Conservation (phyloP, 1,140 invertebrate species). For the Laupala kohalensis region DNA sequence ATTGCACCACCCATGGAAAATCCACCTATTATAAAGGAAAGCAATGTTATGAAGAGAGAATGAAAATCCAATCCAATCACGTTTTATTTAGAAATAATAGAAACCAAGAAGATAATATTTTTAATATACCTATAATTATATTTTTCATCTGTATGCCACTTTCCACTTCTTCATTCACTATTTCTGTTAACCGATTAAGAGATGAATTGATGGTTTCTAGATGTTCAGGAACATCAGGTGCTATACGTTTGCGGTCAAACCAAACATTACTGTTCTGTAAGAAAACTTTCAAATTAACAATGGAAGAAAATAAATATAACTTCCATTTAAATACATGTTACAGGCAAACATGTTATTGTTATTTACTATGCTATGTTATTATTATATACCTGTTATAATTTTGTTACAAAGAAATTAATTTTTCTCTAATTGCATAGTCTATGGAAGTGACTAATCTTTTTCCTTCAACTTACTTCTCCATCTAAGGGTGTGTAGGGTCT, state of each 20-base stretch:
- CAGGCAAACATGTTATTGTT: neutral
- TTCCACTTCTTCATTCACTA: constrained; percentile 47
- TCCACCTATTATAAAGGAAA: constrained; percentile 36
- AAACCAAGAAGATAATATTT: no score
- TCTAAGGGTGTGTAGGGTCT: constrained; percentile 48
- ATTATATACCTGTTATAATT: neutral
- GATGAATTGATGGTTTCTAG: constrained; percentile 41
- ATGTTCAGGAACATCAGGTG: constrained; percentile 42
- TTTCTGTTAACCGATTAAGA: constrained; percentile 36
- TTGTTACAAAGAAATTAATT: neutral
- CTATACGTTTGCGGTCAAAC: constrained; percentile 50
- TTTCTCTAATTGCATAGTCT: no score
- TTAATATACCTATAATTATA: constrained; percentile 44
- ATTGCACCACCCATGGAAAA: constrained; percentile 66
- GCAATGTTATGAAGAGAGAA: neutral
- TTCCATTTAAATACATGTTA: neutral
- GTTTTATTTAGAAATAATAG: neutral
- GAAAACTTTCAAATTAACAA: neutral
- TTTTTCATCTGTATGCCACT: constrained; percentile 44
- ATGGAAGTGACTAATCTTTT: no score
- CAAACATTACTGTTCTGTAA: constrained; percentile 34
- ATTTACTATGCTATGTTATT: neutral
- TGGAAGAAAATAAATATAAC: neutral
- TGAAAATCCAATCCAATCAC: neutral
- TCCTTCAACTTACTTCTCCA: constrained; percentile 42